Evolutionary conservation across 1,140 invertebrate species (phyloP).

Genomic region (Drosophila littoralis): DNA sequence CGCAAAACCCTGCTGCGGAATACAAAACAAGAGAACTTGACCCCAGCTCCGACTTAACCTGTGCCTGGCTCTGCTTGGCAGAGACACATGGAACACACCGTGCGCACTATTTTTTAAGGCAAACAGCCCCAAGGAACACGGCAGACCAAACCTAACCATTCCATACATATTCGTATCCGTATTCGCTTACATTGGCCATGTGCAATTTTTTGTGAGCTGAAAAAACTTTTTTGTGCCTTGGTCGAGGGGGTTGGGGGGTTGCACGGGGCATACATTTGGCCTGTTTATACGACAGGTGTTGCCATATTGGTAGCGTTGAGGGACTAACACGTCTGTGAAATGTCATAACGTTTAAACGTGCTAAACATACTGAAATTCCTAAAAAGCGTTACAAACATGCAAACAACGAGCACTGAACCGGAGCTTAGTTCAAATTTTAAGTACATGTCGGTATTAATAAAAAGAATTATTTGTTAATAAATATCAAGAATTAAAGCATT

Average conservation of each 20-base stretch:
- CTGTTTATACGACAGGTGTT: conserved; percentile 80
- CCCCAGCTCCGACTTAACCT: conserved; percentile 3
- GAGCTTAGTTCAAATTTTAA: conserved; percentile 8
- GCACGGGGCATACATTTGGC: conserved; percentile 29
- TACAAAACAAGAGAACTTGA: conserved; percentile 64
- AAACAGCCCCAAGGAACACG: conserved; percentile 6
- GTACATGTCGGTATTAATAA: neutral
- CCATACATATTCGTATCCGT: conserved; percentile 8
- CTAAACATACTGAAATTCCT: conserved; percentile 66
- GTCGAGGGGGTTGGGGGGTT: no score
- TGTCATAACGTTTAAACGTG: conserved; percentile 84
- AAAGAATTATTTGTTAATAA: neutral
- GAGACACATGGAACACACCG: conserved; percentile 4
- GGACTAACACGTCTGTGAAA: conserved; percentile 81
- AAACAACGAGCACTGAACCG: conserved; percentile 11
- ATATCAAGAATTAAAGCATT: neutral
- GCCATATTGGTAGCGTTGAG: conserved; percentile 68
- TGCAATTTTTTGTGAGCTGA: conserved; percentile 41
- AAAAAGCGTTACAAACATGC: conserved; percentile 22
- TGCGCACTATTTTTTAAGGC: conserved; percentile 57
- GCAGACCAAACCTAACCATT: neutral
- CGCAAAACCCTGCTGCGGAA: conserved; percentile 48
- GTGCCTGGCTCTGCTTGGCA: neutral
- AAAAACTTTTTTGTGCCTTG: conserved; percentile 24
- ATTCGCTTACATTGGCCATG: conserved; percentile 31